Base-by-base conservation (phyloP, 2,888 invertebrate genomes). In the Spilarctia lutea region DNA sequence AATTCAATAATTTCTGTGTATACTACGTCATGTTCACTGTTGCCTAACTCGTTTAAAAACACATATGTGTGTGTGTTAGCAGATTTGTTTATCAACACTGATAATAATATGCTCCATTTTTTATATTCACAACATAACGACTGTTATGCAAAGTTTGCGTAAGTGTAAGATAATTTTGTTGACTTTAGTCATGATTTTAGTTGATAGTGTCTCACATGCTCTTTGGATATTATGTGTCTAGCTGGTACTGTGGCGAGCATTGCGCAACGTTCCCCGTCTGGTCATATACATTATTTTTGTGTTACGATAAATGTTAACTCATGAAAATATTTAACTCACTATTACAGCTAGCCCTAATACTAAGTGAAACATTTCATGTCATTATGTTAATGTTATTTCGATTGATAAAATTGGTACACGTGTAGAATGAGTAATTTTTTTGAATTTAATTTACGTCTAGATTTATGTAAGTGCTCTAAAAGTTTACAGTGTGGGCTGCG, bases 391-490 rank as follows among this genome's bases (percentile, higher is more conserved):
- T 77, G 78, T 75, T 82, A 81, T 84, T 87, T 83, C 77, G 83
- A 83, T 85, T 88, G 78, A 89, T 90, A 89, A 87, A 88, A 89
- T 60, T 27, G 1, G 86, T 83, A 81, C 77, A 80, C 82, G 85
- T 88, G 89, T 87, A 85, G 85, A 87, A 85, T 87, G 75, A 71
- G 71, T 80, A 80, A 84, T 87, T 86, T 85, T 91, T n/a, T 90
- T 88, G 81, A 85, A 78, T 78, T 79, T 86, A 86, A 88, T 86
- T 86, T 89, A 90, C 79, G 77, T 81, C 77, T 74, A 75, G 79
- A 81, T 91, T 91, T 92, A 91, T 91, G 83, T 91, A 91, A 92
- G 89, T 88, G 89, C 80, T 90, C 90, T 89, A 88, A 91, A 93
- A 92, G 87, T 81, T 69, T 68, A 81, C 80, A 78, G 90, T 88